These are phyloP conservation scores for Hybognathus amarus DNA, from an alignment of 2,797 vertebrate genomes.

Conservation along the genomic window DNA sequence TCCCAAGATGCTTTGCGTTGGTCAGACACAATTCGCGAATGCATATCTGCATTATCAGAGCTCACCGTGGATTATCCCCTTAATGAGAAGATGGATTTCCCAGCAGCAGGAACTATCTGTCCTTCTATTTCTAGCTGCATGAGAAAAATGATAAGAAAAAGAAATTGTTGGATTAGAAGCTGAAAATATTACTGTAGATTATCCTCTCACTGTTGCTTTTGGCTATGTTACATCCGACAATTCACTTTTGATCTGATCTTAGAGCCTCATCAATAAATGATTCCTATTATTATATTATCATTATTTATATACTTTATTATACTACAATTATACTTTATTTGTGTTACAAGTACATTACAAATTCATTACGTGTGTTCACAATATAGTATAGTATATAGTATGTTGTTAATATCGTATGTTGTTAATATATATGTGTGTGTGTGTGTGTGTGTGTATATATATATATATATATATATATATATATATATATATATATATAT, in stretches of 20 bases:
- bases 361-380: too few species aligned
- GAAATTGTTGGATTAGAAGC: conserved; percentile 16
- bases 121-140: conserved; percentile 30
- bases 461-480: too few species aligned
- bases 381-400: too few species aligned
- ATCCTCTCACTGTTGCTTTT: background rate
- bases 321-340: too few species aligned
- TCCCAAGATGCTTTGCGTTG: conserved; percentile 23
- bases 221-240: conserved; percentile 12
- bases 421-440: too few species aligned
- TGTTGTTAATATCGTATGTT: too few species aligned
- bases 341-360: too few species aligned
- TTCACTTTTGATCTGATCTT: conserved; percentile 3
- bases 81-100: conserved; percentile 54
- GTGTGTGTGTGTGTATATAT: too few species aligned
- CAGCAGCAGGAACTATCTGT: conserved; percentile 30
- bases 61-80: conserved; percentile 47
- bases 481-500: too few species aligned
- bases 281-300: too few species aligned
- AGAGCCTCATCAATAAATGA: background rate
- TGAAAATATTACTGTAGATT: conserved; percentile 23
- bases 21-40: conserved; percentile 44
- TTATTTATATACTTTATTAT: too few species aligned
- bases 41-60: conserved; percentile 36
- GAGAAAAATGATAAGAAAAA: conserved; percentile 42